These are phyloP conservation scores for Stictocephala bisonia DNA, from an alignment of 2,888 invertebrate species.

Conservation along the genomic window DNA sequence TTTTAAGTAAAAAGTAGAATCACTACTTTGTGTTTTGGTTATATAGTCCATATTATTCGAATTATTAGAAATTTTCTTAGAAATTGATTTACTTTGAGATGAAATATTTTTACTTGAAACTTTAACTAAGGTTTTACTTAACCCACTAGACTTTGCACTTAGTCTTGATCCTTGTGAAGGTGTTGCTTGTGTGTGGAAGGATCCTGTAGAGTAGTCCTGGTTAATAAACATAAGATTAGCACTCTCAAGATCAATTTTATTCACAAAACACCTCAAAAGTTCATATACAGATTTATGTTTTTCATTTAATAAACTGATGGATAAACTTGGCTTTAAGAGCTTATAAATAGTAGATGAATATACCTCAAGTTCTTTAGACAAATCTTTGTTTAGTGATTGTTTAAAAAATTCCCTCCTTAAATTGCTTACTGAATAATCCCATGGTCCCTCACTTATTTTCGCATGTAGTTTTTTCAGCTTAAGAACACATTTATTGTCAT, in stretches of 20 bases:
- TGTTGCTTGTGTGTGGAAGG: not conserved
- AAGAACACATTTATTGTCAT: conserved; percentile 29
- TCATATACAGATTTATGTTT: conserved; percentile 32
- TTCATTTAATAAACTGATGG: not conserved
- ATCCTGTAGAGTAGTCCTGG: not conserved
- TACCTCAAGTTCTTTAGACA: not conserved
- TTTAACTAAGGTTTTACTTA: conserved; percentile 8
- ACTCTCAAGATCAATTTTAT: conserved; percentile 21
- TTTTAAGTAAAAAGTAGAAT: no score
- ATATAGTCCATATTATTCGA: no score
- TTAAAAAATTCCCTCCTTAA: conserved; percentile 12
- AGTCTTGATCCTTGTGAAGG: not conserved
- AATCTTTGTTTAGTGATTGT: conserved; percentile 3
- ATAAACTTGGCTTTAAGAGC: conserved; percentile 18
- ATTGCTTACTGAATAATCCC: conserved; percentile 39
- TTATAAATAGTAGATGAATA: conserved; percentile 9
- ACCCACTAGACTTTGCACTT: not conserved
- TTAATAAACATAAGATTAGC: conserved; percentile 9
- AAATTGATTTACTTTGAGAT: not conserved
- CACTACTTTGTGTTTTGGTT: no score
- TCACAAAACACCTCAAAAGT: conserved; percentile 18
- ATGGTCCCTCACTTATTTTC: not conserved
- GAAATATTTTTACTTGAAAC: not conserved
- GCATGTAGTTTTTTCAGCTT: conserved; percentile 4
- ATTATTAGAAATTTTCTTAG: not conserved